Percentiles rank a stretch among this genome's conserved stretches.
These are phyloP conservation scores for Opisthocomus hoazin DNA, from an alignment of 2,113 vertebrate genomes.

Conservation along the genomic window DNA sequence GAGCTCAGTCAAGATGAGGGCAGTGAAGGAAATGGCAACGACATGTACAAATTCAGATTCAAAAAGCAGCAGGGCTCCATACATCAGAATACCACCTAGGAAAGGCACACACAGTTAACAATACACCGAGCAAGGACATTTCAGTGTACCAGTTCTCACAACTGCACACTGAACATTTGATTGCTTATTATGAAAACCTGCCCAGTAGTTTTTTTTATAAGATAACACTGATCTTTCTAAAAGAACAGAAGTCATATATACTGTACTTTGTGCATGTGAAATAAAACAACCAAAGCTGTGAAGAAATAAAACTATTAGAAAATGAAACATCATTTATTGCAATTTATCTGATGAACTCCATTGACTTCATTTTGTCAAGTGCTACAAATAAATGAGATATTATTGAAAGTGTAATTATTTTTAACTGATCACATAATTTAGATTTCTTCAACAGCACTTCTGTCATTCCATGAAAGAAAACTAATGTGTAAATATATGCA, in stretches of 20 bases:
- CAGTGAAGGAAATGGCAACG: slow-evolving; percentile 97
- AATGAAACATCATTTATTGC: neutral
- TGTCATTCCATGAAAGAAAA: slow-evolving; percentile 41
- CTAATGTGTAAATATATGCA: slow-evolving; percentile 52
- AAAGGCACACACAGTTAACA: neutral
- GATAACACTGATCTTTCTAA: neutral
- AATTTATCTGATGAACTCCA: neutral
- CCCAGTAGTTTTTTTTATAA: neutral
- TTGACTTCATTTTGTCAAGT: slow-evolving; percentile 20
- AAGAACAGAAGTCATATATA: neutral
- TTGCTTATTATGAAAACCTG: neutral
- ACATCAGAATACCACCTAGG: slow-evolving; percentile 96
- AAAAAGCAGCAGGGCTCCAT: slow-evolving; percentile 90
- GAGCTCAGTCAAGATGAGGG: slow-evolving; percentile 92
- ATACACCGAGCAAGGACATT: neutral
- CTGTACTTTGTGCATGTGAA: neutral
- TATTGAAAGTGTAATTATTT: slow-evolving; percentile 52
- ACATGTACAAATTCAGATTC: slow-evolving; percentile 97
- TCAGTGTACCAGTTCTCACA: neutral
- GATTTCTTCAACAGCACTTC: slow-evolving; percentile 7
- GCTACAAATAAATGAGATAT: slow-evolving; percentile 16
- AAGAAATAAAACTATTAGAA: neutral
- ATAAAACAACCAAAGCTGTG: neutral
- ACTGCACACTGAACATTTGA: neutral
- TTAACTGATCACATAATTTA: slow-evolving; percentile 55